A percentile compares a stretch with the other conserved stretches of the same genome.
These are phyloP conservation scores for Syrista parreyssii DNA, from an alignment of 2,888 invertebrate genomes.

Conservation along the genomic window DNA sequence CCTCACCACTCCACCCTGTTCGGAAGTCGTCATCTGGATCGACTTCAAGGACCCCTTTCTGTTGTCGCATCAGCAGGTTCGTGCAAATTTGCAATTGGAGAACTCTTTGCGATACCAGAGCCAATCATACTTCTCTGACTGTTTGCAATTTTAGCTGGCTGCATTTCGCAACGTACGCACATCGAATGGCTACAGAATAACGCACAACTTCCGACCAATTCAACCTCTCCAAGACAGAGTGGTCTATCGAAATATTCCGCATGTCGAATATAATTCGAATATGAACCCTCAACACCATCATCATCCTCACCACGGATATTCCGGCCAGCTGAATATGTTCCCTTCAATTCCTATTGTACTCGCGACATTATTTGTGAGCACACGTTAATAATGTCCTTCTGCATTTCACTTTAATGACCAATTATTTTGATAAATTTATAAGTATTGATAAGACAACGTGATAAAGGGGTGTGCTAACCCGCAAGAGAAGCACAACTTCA, in stretches of 20 bases:
- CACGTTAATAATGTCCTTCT: neutral
- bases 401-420: neutral
- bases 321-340: conserved; percentile 27
- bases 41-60: conserved; percentile 81
- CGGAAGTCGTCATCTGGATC: conserved; percentile 88
- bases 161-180: conserved; percentile 77
- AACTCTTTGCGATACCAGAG: neutral
- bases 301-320: conserved; percentile 11
- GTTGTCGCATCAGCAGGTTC: conserved; percentile 76
- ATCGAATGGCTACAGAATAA: conserved; percentile 73
- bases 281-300: neutral
- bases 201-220: conserved; percentile 85
- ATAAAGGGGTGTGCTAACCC: neutral
- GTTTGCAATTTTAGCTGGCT: conserved; percentile 71
- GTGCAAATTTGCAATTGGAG: conserved; percentile 6
- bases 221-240: conserved; percentile 80
- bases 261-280: conserved; percentile 54
- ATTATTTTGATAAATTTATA: neutral
- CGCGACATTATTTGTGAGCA: neutral
- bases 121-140: neutral
- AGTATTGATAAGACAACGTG: neutral
- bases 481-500: neutral
- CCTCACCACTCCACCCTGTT: conserved; percentile 87
- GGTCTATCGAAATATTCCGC: conserved; percentile 72
- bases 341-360: conserved; percentile 1